Conservation (phyloP, 2,797 vertebrate genomes). For the Eutrigla gurnardus region DNA sequence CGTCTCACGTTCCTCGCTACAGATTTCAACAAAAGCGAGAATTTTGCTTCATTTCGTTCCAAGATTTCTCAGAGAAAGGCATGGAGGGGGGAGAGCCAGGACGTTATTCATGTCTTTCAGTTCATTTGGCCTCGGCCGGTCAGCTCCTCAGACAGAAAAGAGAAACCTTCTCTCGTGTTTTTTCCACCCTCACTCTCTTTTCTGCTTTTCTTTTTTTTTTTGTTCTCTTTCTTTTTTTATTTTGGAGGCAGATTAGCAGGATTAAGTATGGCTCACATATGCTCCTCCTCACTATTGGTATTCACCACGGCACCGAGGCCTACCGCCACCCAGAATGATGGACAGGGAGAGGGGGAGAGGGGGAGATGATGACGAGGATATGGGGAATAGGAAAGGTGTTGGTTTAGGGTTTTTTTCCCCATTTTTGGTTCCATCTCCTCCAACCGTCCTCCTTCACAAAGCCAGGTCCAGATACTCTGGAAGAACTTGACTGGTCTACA, state of each 20-base stretch:
- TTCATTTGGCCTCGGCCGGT: slow-evolving; percentile 87
- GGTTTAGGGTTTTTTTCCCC: not conserved
- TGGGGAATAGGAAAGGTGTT: slow-evolving; percentile 15
- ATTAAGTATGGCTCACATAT: slow-evolving; percentile 99
- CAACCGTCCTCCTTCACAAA: not conserved
- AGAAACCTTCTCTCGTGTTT: slow-evolving; percentile 80
- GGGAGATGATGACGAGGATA: slow-evolving; percentile 9
- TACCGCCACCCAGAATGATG: slow-evolving; percentile 88
- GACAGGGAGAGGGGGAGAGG: slow-evolving; percentile 30
- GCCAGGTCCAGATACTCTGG: not conserved
- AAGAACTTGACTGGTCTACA: slow-evolving; percentile 16
- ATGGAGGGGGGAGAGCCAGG: slow-evolving; percentile 62
- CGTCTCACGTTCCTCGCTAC: slow-evolving; percentile 67
- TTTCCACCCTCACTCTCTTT: slow-evolving; percentile 70
- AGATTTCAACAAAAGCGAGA: slow-evolving; percentile 73
- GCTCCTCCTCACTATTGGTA: slow-evolving; percentile 94
- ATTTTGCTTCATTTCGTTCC: slow-evolving; percentile 81
- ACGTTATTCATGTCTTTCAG: slow-evolving; percentile 85
- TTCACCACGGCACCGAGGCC: slow-evolving; percentile 88
- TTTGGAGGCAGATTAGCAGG: slow-evolving; percentile 97
- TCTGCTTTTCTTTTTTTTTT: slow-evolving; percentile 62
- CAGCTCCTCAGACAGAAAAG: slow-evolving; percentile 80
- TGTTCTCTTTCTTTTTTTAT: slow-evolving; percentile 76
- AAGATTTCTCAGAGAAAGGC: slow-evolving; percentile 73
- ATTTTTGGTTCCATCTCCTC: not conserved